Evolutionary conservation across 2,113 vertebrate genomes (phyloP), one percentile per base, ranked within the genome.

Genomic region (Charadrius vociferus): DNA sequence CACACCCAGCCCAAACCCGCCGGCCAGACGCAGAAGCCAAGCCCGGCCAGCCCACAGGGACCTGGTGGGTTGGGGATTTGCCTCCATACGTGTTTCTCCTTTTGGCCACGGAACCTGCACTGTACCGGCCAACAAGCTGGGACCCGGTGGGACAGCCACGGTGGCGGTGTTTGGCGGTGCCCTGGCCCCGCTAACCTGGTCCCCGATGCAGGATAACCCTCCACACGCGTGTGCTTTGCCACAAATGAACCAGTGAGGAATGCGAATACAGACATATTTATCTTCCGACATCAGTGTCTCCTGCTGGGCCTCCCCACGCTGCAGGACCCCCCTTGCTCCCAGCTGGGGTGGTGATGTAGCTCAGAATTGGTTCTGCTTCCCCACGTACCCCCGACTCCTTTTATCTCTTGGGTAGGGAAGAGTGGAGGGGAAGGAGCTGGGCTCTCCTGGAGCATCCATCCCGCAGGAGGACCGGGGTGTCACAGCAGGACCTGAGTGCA

Each of bases 321-420:
- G 36, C 3, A 5, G 20, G 20, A 45, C 29, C 27, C 20, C 23
- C 12, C 24, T 47, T 39, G 24, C 32, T 80, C 62, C 62, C 27
- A 11, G 49, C 20, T 5, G 21, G 45, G 30, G 27, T 19, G 62
- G 32, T 8, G 13, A 6, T 32, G n/a, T 1, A 53, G 70, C 5
- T 30, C 47, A 12, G 17, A 21, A 34, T 16, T 3, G 5, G 20
- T 37, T 61, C 78, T 81, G 81, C 36, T 37, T 66, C 56, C 34
- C 23, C 0, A 0, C 1, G 3, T 20, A 15, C 22, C 45, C 47
- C 20, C 6, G 1, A 4, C 15, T 39, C 23, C 61, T 62, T 7
- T 32, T 24, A 17, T 13, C 45, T 78, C 21, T 4, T 8, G 10
- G 30, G 39, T 16, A 58, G 1, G 4, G 47, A 67, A 73, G 29